These are phyloP conservation scores for Aphelenchoides besseyi DNA, from an alignment of 1,140 invertebrate species.

Conservation along the genomic window DNA sequence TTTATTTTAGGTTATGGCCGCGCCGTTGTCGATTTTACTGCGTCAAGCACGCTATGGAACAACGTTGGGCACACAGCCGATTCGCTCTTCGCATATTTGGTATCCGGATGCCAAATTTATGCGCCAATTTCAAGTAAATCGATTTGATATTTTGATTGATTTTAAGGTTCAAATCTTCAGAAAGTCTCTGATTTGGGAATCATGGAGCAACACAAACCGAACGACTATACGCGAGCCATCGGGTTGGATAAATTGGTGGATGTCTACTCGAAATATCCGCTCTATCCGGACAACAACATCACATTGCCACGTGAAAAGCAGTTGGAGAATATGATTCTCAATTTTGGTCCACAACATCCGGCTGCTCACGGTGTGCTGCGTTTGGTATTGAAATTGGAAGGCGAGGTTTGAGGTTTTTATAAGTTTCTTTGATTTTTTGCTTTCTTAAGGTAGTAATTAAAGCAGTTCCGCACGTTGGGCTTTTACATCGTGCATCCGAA, in stretches of 20 bases:
- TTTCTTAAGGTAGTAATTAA: slow-evolving; percentile 73
- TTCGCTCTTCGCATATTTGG: slow-evolving; percentile 51
- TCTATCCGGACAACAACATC: slow-evolving; percentile 34
- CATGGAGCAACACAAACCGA: slow-evolving; percentile 29
- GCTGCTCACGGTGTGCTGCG: slow-evolving; percentile 95
- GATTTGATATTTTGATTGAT: slow-evolving; percentile 11
- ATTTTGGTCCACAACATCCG: slow-evolving; percentile 97
- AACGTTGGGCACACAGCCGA: background rate
- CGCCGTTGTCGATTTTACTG: background rate
- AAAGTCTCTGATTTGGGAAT: slow-evolving; percentile 36
- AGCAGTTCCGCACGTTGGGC: slow-evolving; percentile 92
- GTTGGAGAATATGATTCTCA: slow-evolving; percentile 71
- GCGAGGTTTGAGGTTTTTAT: slow-evolving; percentile 72
- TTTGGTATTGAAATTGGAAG: slow-evolving; percentile 87
- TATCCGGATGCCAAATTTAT: slow-evolving; percentile 60
- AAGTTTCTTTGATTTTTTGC: slow-evolving; percentile 23
- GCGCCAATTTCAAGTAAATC: slow-evolving; percentile 52
- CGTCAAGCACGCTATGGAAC: background rate
- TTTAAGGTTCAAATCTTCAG: slow-evolving; percentile 37
- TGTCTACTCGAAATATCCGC: slow-evolving; percentile 29
- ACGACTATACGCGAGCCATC: slow-evolving; percentile 29
- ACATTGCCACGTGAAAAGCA: slow-evolving; percentile 47
- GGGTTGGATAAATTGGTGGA: slow-evolving; percentile 45
- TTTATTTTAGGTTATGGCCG: slow-evolving; percentile 13
- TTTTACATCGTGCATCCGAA: slow-evolving; percentile 91